phyloP scores from a whole-genome alignment of 2,888 invertebrate species.

The Tetropium fuscum region DNA sequence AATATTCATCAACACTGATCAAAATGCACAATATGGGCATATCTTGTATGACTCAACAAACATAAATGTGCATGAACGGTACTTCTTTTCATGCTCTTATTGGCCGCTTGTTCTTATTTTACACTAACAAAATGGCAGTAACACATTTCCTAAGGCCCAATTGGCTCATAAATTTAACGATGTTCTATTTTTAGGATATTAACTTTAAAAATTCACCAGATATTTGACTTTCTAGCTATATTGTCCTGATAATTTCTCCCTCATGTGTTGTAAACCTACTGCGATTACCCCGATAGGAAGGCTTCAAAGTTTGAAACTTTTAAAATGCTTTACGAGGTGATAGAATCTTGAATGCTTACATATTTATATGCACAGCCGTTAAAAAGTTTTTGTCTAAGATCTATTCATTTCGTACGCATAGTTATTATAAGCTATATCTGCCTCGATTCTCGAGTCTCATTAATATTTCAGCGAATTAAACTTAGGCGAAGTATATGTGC shows the following conservation, averaged over 20 bases:
- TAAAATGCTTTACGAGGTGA: conserved; percentile 52
- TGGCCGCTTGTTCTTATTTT: not conserved
- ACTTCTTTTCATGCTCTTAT: no score
- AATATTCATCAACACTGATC: no score
- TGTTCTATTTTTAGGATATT: conserved; percentile 34
- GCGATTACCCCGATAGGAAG: conserved; percentile 47
- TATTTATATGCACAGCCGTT: conserved; percentile 34
- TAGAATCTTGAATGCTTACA: conserved; percentile 47
- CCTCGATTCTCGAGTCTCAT: not conserved
- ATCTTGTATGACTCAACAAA: no score
- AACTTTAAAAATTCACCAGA: conserved; percentile 50
- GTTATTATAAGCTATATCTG: not conserved
- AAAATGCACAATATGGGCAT: no score
- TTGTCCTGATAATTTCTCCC: conserved; percentile 51
- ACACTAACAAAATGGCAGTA: not conserved
- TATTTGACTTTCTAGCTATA: conserved; percentile 47
- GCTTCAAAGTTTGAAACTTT: conserved; percentile 45
- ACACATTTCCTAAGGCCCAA: conserved; percentile 11
- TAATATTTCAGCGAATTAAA: conserved; percentile 11
- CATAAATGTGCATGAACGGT: no score
- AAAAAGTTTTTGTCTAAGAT: conserved; percentile 16
- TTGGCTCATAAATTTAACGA: conserved; percentile 21
- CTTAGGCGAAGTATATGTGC: conserved; percentile 17
- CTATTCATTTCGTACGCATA: not conserved
- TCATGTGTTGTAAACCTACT: conserved; percentile 47